Evolutionary conservation across 2,888 invertebrate genomes (phyloP), one percentile per base, ranked within the genome.

Genomic region (Tromatobia lineatoria): DNA sequence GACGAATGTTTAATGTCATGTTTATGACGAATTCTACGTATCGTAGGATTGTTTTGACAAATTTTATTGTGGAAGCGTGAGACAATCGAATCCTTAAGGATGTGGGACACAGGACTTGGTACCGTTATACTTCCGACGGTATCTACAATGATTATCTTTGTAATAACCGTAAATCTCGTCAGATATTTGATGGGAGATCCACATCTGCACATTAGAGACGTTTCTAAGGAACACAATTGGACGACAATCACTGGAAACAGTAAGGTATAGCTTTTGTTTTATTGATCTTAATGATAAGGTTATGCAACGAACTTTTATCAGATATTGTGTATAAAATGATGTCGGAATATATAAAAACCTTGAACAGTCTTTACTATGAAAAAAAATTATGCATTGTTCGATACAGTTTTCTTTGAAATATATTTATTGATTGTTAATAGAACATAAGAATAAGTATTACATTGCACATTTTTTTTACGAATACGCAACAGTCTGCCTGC

Each of bases 141-240:
- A 61, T 94, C 94, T 42, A 94, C 94, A 4, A 90, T 95, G 86
- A 90, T 94, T 45, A 88, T 95, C 73, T 95, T 95, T 89, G 88
- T 94, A 83, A 88, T 95, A 38, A 94, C 94, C 25, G 87, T 95
- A 80, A 92, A 93, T 88, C 87, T 93, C 76, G 90, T 94, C 61
- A 94, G 93, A 90, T 94, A 94, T 90, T 89, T 95, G 52, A 91
- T 94, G 85, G 93, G 93, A 66, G 95, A 94, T 85, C 90, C 92
- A 38, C 94, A 94, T 87, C 94, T 95, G 81, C 94, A 94, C 23
- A 94, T 95, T 50, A 92, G 95, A 89, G 95, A 95, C 89, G 93
- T 93, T 54, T 93, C 94, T 0, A 95, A 95, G 87, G 94, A 94
- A 82, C 95, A 95, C 88, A 95, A 94, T 89, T 95, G 95, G 95